These are phyloP conservation scores for Cynaeus angustus DNA, from an alignment of 2,888 invertebrate species.

Conservation along the genomic window DNA sequence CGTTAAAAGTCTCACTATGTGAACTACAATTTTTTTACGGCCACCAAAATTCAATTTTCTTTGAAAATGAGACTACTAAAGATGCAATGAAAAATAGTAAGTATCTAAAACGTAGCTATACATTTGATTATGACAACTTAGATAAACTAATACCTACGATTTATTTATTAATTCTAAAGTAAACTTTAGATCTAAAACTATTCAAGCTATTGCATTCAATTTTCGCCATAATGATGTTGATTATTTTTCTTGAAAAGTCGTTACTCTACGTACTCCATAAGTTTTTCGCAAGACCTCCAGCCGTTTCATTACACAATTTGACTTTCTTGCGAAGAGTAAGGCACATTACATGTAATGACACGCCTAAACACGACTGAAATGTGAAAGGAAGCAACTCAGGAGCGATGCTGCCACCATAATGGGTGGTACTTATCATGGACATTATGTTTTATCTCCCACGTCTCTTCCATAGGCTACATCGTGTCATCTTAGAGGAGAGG, in stretches of 20 bases:
- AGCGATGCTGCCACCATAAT: slow-evolving; percentile 43
- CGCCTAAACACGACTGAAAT: slow-evolving; percentile 59
- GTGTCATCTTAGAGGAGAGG: neutral
- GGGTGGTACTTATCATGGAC: slow-evolving; percentile 36
- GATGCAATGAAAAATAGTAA: too few species aligned
- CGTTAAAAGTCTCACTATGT: too few species aligned
- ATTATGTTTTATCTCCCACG: slow-evolving; percentile 10
- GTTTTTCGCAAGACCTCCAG: slow-evolving; percentile 23
- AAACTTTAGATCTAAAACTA: too few species aligned
- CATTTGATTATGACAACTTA: too few species aligned
- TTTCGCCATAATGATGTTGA: too few species aligned
- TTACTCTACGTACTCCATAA: neutral
- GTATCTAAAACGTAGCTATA: too few species aligned
- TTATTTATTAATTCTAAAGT: too few species aligned
- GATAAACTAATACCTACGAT: too few species aligned
- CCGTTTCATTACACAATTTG: slow-evolving; percentile 33
- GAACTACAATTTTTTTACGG: too few species aligned
- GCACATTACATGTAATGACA: slow-evolving; percentile 49
- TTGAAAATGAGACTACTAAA: too few species aligned
- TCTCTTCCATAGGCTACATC: slow-evolving; percentile 4
- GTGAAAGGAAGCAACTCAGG: slow-evolving; percentile 57
- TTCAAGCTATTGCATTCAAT: too few species aligned
- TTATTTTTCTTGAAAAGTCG: neutral
- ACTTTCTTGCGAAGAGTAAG: slow-evolving; percentile 25
- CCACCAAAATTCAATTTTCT: too few species aligned